Base-by-base conservation (phyloP, 2,797 vertebrate species). In the Clamator glandarius region DNA sequence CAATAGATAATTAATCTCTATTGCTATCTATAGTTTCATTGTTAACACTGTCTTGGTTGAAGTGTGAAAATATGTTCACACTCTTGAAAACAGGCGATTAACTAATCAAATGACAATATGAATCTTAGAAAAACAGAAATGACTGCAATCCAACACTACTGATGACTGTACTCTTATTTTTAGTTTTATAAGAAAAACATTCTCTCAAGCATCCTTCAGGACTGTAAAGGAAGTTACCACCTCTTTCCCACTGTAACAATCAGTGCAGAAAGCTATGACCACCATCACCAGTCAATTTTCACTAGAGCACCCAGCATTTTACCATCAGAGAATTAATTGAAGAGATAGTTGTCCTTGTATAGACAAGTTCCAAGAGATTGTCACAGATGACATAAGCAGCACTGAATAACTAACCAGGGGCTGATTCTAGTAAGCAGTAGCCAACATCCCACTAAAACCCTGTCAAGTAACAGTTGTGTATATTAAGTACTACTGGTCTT, bases 11-110 rank as follows among this genome's bases (percentile, higher is more conserved):
- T 98, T 98, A 98, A 98, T 98, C 97, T 98, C 97, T 96, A 97
- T 96, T 98, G 97, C 97, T 98, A 98, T 98, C 98, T 98, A 97
- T 98, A 98, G 98, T 98, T 98, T 97, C 97, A 97, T 98, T 98
- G 98, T 98, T 98, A 98, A 97, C 97, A 97, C 97, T 94, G 95
- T 95, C 97, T 98, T 97, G 94, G 96, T 91, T 96, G 97, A 98
- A 97, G 98, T 97, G 98, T 96, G 98, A 98, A 98, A 98, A 97
- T 97, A 97, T 63, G 96, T 98, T 98, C 98, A 97, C 98, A 97
- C 98, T 97, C 97, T 96, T 96, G 95, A 97, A 98, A 98, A 98
- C 81, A 95, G 94, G 97, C 89, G 90, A 98, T 98, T 98, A 98
- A 96, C 97, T 98, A 97, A 98, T 98, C 98, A 98, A 98, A 98